These are phyloP conservation scores for Acrocephalus arundinaceus DNA, from an alignment of 2,113 vertebrate genomes.

Conservation along the genomic window DNA sequence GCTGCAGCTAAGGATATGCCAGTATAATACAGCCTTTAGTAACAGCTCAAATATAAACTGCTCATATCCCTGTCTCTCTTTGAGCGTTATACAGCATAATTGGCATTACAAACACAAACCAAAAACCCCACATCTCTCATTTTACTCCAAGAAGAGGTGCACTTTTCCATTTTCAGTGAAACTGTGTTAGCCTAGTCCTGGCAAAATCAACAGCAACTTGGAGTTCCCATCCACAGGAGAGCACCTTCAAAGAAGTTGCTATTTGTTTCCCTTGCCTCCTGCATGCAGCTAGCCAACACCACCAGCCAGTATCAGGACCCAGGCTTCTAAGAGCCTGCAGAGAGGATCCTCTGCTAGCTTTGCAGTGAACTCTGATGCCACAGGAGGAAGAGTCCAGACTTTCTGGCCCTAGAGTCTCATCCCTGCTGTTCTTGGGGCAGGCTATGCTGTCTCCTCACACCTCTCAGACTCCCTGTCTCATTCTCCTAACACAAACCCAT, in stretches of 20 bases:
- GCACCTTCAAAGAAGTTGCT: background rate
- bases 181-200: background rate
- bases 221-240: background rate
- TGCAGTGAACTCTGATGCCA: rapidly evolving
- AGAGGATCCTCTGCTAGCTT: background rate
- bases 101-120: background rate
- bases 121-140: background rate
- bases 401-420: background rate
- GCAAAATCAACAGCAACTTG: background rate
- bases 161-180: background rate
- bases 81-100: background rate
- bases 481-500: background rate
- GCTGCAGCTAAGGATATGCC: background rate
- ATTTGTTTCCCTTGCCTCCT: background rate
- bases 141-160: background rate
- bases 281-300: background rate
- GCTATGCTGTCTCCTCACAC: background rate
- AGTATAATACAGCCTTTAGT: background rate
- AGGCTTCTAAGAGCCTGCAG: background rate
- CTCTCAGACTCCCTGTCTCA: background rate
- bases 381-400: background rate
- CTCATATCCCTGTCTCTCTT: background rate
- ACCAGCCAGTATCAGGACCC: rapidly evolving
- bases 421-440: background rate
- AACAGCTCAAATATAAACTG: background rate